Base-by-base conservation (phyloP, 2,888 invertebrate genomes). In the Girardia tigrina region DNA sequence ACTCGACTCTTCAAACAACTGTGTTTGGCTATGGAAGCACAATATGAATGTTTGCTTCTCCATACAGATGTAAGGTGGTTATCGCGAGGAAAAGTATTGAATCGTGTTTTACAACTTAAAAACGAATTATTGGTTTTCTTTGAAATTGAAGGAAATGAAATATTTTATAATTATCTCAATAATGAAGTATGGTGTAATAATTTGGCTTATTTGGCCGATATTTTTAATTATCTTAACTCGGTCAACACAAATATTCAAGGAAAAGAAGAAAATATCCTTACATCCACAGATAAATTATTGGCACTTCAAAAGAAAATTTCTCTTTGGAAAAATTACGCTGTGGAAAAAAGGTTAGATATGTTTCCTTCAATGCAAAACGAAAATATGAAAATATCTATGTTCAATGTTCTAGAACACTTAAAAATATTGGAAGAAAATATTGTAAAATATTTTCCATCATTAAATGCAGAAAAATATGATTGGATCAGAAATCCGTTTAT, bases 191-290 rank as follows among this genome's bases (percentile, higher is more conserved):
- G 26, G 26, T 23, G 14, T 72, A 14, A 20, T 28, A 27, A 28
- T 26, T 28, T 26, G n/a, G 72, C 26, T n/a, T 14, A 72, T 23
- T 72, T 72, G 23, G 70, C 23, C 16, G 16, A 14, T 20, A 70
- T 70, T 14, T 70, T 70, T 70, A n/a, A 70, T n/a, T 20, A 70
- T 20, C 70, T 42, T 14, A 70, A 70, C 23, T n/a, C 12, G 14
- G 14, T 70, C 16, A 70, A 70, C 70, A n/a, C 14, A n/a, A 70
- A 26, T 20, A 70, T 70, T n/a, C 70, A 70, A 70, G 70, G 70
- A n/a, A 70, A 70, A 20, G 23, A n/a, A 14, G 70, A 20, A 70
- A 70, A 70, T 14, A 70, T 70, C 70, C 70, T 70, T 20, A 70
- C 70, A 12, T 70, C 23, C 12, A 70, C 70, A n/a, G 70, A 70